Base-by-base conservation (phyloP, 2,888 invertebrate genomes). In the Drosophila pseudotakahashii region DNA sequence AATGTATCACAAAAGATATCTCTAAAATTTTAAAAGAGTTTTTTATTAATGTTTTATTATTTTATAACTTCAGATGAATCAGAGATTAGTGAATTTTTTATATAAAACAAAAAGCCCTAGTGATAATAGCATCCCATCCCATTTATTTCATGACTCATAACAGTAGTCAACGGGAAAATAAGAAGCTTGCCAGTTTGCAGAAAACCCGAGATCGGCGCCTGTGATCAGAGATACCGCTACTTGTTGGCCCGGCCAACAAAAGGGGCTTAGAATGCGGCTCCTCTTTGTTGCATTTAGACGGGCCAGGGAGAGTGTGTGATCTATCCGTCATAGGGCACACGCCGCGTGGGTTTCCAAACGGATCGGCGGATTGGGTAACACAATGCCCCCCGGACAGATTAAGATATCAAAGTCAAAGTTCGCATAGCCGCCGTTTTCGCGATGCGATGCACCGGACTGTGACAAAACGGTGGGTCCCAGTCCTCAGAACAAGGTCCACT, bases 391-490 rank as follows among this genome's bases (percentile, higher is more conserved):
- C 42, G 58, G 54, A 73, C 54, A 81, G 80, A 81, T 88, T 79
- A 77, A 80, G 85, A 90, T 89, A 87, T 87, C 90, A 89, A 89
- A 89, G 89, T 76, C 77, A 81, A 84, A 83, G 77, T 75, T 78
- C 82, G 76, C 61, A 74, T 71, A 74, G 80, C 78, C 81, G 89
- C 79, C 55, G 48, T 57, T 62, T 69, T 26, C 23, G 32, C 51
- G 37, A 39, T 39, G 41, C 48, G 73, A 81, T 86, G 75, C 79
- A 79, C 77, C 64, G 76, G 76, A 76, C 82, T 87, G 79, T 85
- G 85, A 78, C 87, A 77, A 80, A 79, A 76, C 72, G 77, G 76
- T 60, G 74, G 39, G 54, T 62, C 72, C 37, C 50, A 36, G 11
- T 39, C 30, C 52, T 63, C 67, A 76, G 57, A 68, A 70, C 73